Conservation (phyloP, 2,888 invertebrate species). For the Troilus luridus region DNA sequence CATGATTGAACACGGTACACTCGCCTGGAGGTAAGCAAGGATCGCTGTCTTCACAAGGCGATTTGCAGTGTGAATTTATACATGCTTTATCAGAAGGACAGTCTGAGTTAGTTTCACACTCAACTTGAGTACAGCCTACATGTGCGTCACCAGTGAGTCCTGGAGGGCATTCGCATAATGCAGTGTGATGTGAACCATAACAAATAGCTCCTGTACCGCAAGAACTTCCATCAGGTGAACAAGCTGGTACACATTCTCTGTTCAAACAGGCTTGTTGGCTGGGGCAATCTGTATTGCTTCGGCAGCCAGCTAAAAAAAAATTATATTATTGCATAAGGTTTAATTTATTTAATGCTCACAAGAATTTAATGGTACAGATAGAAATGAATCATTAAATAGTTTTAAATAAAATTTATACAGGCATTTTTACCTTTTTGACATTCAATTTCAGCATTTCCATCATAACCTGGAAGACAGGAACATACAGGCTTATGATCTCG, state of each 20-base stretch:
- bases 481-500: slow-evolving; percentile 90
- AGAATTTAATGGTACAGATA: slow-evolving; percentile 6
- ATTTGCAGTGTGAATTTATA: slow-evolving; percentile 83
- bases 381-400: neutral
- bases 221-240: slow-evolving; percentile 77
- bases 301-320: slow-evolving; percentile 73
- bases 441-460: slow-evolving; percentile 87
- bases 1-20: slow-evolving; percentile 83
- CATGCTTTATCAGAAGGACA: slow-evolving; percentile 87
- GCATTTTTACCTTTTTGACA: slow-evolving; percentile 76
- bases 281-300: slow-evolving; percentile 83
- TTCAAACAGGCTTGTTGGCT: slow-evolving; percentile 88
- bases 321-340: slow-evolving; percentile 45
- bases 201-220: slow-evolving; percentile 87
- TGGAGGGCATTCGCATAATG: slow-evolving; percentile 86
- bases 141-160: slow-evolving; percentile 87
- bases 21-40: slow-evolving; percentile 81
- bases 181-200: slow-evolving; percentile 83
- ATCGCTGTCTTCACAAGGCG: slow-evolving; percentile 79
- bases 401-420: neutral
- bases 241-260: slow-evolving; percentile 85
- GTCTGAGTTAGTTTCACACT: slow-evolving; percentile 84
- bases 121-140: slow-evolving; percentile 82
- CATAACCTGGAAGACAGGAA: slow-evolving; percentile 85
- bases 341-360: neutral